phyloP scores from a whole-genome alignment of 2,888 invertebrate species.

The Microplitis deprimator region DNA sequence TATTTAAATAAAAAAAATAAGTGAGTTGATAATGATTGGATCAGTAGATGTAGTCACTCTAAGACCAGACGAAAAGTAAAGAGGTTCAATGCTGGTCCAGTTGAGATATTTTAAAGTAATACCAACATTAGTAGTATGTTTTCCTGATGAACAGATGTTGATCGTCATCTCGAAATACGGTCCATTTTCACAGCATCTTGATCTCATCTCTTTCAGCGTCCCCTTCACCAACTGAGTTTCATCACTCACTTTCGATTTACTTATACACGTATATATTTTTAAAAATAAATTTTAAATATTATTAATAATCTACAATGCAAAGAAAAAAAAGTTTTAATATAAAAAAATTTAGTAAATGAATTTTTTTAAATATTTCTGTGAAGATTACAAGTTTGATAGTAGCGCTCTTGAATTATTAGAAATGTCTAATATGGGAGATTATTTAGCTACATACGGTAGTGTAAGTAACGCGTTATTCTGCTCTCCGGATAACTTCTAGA shows the following conservation, averaged over 20 bases:
- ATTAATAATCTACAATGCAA: neutral
- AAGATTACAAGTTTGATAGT: neutral
- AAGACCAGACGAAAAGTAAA: slow-evolving; percentile 1
- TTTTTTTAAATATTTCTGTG: neutral
- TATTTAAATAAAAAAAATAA: neutral
- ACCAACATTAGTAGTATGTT: slow-evolving; percentile 46
- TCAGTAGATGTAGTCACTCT: neutral
- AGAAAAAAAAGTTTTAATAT: neutral
- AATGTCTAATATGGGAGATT: neutral
- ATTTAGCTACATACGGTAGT: neutral
- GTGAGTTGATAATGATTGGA: neutral
- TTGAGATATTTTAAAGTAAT: slow-evolving; percentile 36
- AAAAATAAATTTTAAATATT: neutral
- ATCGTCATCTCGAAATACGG: slow-evolving; percentile 54
- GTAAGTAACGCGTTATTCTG: slow-evolving; percentile 43
- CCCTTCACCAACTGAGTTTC: slow-evolving; percentile 5
- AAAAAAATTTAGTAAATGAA: neutral
- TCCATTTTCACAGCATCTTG: slow-evolving; percentile 51
- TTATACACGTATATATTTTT: neutral
- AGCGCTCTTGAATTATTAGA: neutral
- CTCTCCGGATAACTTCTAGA: slow-evolving; percentile 58
- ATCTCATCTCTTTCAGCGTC: slow-evolving; percentile 44
- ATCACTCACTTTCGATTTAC: neutral
- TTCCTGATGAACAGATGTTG: slow-evolving; percentile 53
- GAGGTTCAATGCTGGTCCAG: slow-evolving; percentile 45